phyloP scores from a whole-genome alignment of 2,888 invertebrate species.

The Hipparchia sbordonii region DNA sequence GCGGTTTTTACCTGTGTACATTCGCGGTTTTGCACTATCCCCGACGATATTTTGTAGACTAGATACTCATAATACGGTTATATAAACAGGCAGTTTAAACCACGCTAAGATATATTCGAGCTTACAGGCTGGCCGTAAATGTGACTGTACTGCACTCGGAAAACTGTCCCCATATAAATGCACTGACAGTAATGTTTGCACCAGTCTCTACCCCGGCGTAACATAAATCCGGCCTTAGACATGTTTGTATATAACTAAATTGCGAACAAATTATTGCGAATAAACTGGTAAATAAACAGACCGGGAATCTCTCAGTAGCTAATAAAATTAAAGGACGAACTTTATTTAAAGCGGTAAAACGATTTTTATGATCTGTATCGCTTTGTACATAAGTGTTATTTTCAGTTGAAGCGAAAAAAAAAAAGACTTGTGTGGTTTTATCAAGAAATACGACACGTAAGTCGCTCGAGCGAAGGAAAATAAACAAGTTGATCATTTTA shows the following conservation, averaged over 20 bases:
- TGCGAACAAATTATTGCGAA: slow-evolving; percentile 2
- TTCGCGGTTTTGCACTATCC: too few relatives aligned
- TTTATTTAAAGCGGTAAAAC: slow-evolving; percentile 12
- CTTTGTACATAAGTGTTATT: slow-evolving; percentile 13
- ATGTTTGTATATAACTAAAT: background rate
- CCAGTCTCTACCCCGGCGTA: too few relatives aligned
- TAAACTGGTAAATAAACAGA: background rate
- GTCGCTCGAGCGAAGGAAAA: slow-evolving; percentile 30
- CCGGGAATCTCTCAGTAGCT: slow-evolving; percentile 24
- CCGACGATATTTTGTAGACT: background rate
- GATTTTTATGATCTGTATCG: slow-evolving; percentile 13
- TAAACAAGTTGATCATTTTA: slow-evolving; percentile 47
- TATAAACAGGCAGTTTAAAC: too few relatives aligned
- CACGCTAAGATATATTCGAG: too few relatives aligned
- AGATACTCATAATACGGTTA: too few relatives aligned
- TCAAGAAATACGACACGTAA: slow-evolving; percentile 33
- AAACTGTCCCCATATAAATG: too few relatives aligned
- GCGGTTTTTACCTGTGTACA: too few relatives aligned
- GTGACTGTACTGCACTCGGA: too few relatives aligned
- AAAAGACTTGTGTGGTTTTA: slow-evolving; percentile 19
- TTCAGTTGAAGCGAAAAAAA: slow-evolving; percentile 21
- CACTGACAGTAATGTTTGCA: too few relatives aligned
- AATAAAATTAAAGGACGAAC: slow-evolving; percentile 34
- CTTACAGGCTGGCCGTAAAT: too few relatives aligned
- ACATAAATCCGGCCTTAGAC: too few relatives aligned